phyloP scores from a whole-genome alignment of 2,888 invertebrate genomes.

The Shargacucullia verbasci region DNA sequence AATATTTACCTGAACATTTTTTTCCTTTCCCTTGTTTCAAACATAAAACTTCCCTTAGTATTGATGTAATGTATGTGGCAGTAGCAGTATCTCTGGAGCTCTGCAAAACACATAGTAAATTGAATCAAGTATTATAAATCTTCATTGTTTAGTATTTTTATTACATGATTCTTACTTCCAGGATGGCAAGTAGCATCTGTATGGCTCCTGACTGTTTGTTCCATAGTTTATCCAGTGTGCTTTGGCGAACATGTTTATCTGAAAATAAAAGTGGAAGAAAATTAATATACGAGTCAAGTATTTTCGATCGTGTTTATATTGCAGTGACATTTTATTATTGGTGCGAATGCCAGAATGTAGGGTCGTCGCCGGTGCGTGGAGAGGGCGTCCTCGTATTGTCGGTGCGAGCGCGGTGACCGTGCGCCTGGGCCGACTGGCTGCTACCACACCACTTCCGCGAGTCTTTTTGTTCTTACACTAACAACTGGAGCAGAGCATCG shows the following conservation, averaged over 20 bases:
- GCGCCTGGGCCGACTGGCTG: slow-evolving; percentile 28
- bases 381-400: slow-evolving; percentile 35
- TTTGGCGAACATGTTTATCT: slow-evolving; percentile 89
- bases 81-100: slow-evolving; percentile 87
- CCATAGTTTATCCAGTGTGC: slow-evolving; percentile 89
- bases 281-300: slow-evolving; percentile 22
- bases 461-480: slow-evolving; percentile 66
- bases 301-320: slow-evolving; percentile 23
- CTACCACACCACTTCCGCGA: slow-evolving; percentile 66
- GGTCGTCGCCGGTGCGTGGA: slow-evolving; percentile 40
- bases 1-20: slow-evolving; percentile 78
- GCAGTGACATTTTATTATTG: slow-evolving; percentile 31
- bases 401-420: slow-evolving; percentile 32
- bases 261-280: slow-evolving; percentile 60
- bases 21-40: slow-evolving; percentile 88
- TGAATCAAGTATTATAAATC: not conserved
- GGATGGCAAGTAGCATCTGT: slow-evolving; percentile 85
- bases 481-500: slow-evolving; percentile 61
- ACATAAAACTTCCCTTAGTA: slow-evolving; percentile 89
- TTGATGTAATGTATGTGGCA: slow-evolving; percentile 87
- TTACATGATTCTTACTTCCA: slow-evolving; percentile 82
- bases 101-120: slow-evolving; percentile 72
- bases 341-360: slow-evolving; percentile 30
- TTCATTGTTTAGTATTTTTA: not conserved
- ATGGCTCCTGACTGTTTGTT: slow-evolving; percentile 88